These are phyloP conservation scores for Anthopleura xanthogrammica DNA, from an alignment of 92 coral and sea anemone species.

Conservation along the genomic window DNA sequence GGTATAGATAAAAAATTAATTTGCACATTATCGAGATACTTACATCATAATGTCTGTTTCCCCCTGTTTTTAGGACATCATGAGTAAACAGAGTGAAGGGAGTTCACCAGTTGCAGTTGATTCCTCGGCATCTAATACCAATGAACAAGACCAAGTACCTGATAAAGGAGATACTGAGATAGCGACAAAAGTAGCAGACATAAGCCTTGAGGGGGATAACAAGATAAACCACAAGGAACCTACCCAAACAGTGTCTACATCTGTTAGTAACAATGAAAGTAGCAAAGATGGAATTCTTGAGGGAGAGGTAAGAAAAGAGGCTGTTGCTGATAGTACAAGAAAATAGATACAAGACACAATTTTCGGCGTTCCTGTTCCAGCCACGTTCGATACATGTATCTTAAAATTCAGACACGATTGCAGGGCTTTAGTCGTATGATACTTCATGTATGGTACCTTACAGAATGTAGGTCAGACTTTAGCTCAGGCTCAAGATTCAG, in stretches of 20 bases:
- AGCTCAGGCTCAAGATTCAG: too few species aligned
- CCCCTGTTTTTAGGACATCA: not conserved
- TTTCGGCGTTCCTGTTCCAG: too few species aligned
- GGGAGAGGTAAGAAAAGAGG: constrained; percentile 42
- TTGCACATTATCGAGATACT: too few species aligned
- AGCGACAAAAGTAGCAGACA: constrained; percentile 40
- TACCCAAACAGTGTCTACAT: not conserved
- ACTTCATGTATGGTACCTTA: too few species aligned
- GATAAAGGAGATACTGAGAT: constrained; percentile 29
- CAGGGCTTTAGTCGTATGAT: too few species aligned
- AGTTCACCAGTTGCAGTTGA: not conserved
- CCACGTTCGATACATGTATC: too few species aligned
- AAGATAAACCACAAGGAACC: not conserved
- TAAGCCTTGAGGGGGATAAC: constrained; percentile 26
- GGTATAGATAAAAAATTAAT: too few species aligned
- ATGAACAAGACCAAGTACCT: constrained; percentile 3
- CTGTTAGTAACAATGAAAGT: constrained; percentile 32
- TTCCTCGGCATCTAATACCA: not conserved
- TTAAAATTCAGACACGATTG: too few species aligned
- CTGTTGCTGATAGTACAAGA: too few species aligned
- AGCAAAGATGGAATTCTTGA: constrained; percentile 62
- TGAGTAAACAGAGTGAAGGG: not conserved
- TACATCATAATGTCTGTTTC: not conserved
- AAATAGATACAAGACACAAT: too few species aligned
- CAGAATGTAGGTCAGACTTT: too few species aligned